Evolutionary conservation across 2,797 vertebrate species (phyloP).

Genomic region (Melanotaenia boesemani): DNA sequence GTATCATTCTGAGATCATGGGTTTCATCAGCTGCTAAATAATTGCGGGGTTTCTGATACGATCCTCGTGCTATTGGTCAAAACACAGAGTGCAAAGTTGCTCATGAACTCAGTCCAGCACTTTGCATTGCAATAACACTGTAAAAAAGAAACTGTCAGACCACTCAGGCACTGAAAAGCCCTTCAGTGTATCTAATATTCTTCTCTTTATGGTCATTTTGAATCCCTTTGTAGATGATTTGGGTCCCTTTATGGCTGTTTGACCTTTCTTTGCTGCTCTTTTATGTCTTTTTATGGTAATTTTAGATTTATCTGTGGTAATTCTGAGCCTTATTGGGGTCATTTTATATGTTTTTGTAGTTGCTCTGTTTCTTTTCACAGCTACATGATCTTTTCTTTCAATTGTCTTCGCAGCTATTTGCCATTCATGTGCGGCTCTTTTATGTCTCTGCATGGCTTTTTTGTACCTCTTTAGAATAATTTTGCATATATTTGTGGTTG

Average conservation of each 20-base stretch:
- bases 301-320: background rate
- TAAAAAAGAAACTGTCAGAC: background rate
- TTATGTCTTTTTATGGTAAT: background rate
- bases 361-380: background rate
- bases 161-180: background rate
- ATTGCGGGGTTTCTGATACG: background rate
- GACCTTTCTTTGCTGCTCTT: background rate
- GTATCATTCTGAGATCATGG: background rate
- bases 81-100: too few relatives aligned
- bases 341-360: background rate
- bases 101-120: too few relatives aligned
- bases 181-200: background rate
- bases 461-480: background rate
- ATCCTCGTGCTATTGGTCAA: background rate
- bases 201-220: background rate
- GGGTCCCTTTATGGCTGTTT: background rate
- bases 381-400: background rate
- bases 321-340: background rate
- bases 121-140: too few relatives aligned
- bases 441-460: background rate
- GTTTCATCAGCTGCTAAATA: background rate
- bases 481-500: constrained; percentile 2
- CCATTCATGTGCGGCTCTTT: background rate
- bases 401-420: background rate
- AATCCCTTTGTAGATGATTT: background rate